A percentile compares a stretch with the other conserved stretches of the same genome.
Conservation (phyloP, 2,113 vertebrate species). For the Euleptes europaea region DNA sequence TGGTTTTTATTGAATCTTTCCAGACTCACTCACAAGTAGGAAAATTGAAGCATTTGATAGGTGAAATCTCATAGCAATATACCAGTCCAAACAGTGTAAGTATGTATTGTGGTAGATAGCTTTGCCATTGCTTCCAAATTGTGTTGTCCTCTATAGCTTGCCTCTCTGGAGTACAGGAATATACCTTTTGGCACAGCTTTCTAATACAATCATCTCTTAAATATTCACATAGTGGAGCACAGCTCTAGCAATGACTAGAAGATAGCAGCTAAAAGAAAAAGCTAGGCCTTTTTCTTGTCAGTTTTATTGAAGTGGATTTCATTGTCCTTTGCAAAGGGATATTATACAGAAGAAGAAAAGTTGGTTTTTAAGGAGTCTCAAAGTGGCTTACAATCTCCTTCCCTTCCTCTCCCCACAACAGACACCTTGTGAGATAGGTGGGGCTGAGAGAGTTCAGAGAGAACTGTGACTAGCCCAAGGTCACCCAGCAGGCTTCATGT, state of each 20-base stretch:
- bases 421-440: too few relatives aligned
- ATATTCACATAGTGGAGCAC: neutral
- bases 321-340: neutral
- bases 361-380: too few relatives aligned
- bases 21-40: neutral
- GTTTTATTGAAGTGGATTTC: neutral
- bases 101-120: neutral
- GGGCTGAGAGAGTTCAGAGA: too few relatives aligned
- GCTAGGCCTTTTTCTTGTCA: too few relatives aligned
- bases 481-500: too few relatives aligned
- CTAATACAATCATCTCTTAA: neutral
- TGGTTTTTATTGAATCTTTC: neutral
- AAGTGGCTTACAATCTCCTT: too few relatives aligned
- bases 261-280: neutral
- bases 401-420: too few relatives aligned
- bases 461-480: too few relatives aligned
- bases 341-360: too few relatives aligned
- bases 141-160: neutral
- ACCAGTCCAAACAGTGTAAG: neutral
- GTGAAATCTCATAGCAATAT: neutral
- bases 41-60: neutral
- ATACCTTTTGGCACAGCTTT: neutral
- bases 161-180: neutral
- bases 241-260: neutral
- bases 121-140: neutral